A percentile compares a stretch with the other conserved stretches of the same genome.
Conservation (phyloP, 2,888 invertebrate genomes). For the Ischnus inquisitorius region DNA sequence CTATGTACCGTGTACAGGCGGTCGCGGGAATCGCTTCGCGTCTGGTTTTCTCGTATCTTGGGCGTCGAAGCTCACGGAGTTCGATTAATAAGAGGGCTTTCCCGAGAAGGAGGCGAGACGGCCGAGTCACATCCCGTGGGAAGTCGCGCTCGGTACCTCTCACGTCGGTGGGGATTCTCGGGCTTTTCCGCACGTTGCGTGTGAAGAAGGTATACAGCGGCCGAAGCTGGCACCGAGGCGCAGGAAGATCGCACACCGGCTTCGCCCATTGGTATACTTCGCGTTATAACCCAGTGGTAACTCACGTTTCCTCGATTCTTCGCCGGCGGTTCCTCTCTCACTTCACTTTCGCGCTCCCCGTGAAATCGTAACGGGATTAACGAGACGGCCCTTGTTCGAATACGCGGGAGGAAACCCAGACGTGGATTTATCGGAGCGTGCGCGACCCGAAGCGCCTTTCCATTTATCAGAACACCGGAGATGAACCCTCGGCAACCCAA, state of each 20-base stretch:
- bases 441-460: conserved; percentile 64
- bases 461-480: conserved; percentile 68
- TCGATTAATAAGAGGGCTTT: conserved; percentile 62
- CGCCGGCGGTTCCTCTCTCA: conserved; percentile 2
- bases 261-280: conserved; percentile 3
- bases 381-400: conserved; percentile 60
- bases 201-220: conserved; percentile 11
- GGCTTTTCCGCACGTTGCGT: conserved; percentile 33
- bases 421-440: conserved; percentile 70
- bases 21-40: conserved; percentile 19
- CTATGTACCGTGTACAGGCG: background rate
- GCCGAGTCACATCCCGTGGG: conserved; percentile 47
- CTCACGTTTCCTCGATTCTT: conserved; percentile 42
- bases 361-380: conserved; percentile 66
- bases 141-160: conserved; percentile 35
- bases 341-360: background rate
- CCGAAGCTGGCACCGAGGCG: conserved; percentile 35
- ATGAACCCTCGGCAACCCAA: conserved; percentile 1
- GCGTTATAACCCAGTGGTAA: conserved; percentile 3
- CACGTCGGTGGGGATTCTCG: conserved; percentile 19
- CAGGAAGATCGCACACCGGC: conserved; percentile 9
- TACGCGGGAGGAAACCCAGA: conserved; percentile 43
- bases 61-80: conserved; percentile 57
- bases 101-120: conserved; percentile 16
- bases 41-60: conserved; percentile 55